A percentile compares a stretch with the other conserved stretches of the same genome.
phyloP scores from a whole-genome alignment of 2,113 vertebrate species.

The Scytalopus superciliaris region DNA sequence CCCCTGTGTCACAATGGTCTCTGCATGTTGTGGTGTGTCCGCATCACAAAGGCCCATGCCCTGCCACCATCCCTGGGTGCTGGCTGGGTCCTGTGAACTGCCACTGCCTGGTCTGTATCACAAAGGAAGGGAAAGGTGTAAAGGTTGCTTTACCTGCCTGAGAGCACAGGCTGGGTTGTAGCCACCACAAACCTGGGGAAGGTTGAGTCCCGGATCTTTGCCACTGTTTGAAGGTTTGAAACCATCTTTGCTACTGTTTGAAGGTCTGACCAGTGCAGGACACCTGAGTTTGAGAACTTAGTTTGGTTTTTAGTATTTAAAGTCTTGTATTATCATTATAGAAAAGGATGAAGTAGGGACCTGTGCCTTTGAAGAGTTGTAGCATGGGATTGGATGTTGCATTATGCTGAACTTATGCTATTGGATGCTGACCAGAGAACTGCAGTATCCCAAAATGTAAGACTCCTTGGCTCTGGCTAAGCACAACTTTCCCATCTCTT shows the following conservation, averaged over 20 bases:
- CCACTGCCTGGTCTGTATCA: no score
- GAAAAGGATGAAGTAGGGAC: neutral
- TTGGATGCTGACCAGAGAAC: neutral
- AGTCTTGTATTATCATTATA: neutral
- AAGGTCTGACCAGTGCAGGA: neutral
- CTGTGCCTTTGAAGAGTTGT: neutral
- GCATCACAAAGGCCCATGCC: neutral
- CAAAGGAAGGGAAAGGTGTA: neutral
- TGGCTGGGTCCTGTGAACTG: neutral
- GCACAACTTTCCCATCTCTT: neutral
- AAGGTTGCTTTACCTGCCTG: neutral
- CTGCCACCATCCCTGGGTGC: fast-evolving
- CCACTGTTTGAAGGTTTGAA: neutral
- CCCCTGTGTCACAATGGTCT: neutral
- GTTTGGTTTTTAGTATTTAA: neutral
- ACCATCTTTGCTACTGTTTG: neutral
- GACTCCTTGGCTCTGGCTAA: neutral
- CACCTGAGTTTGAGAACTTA: neutral
- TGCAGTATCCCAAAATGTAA: neutral
- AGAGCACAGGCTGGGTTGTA: neutral
- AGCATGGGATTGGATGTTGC: neutral
- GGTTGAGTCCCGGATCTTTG: neutral
- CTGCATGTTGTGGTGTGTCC: no score
- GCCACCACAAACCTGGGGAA: neutral
- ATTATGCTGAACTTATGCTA: neutral